Evolutionary conservation across 2,888 invertebrate genomes (phyloP).

Genomic region (Eupeodes latifasciatus): DNA sequence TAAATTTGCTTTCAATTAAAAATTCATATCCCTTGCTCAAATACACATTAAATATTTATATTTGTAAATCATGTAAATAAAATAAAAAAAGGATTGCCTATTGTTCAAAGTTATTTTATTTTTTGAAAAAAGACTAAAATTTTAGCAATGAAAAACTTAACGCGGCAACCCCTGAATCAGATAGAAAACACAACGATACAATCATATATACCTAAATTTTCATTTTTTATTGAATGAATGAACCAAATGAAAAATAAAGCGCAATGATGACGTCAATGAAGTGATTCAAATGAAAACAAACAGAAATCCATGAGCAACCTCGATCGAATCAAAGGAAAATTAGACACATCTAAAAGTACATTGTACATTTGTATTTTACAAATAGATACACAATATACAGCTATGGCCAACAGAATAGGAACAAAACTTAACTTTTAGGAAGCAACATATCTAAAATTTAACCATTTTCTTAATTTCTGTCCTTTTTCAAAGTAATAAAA

Average conservation of each 20-base stretch:
- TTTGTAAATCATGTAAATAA: too few relatives aligned
- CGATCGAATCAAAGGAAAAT: constrained; percentile 66
- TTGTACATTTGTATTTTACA: neutral
- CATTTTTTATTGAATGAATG: constrained; percentile 20
- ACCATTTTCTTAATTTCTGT: too few relatives aligned
- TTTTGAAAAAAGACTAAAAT: neutral
- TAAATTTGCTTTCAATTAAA: too few relatives aligned
- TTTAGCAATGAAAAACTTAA: neutral
- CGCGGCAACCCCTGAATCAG: neutral
- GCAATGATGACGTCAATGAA: constrained; percentile 71
- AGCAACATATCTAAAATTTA: too few relatives aligned
- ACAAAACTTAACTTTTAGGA: too few relatives aligned
- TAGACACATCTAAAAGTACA: constrained; percentile 2
- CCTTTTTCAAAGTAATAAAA: too few relatives aligned
- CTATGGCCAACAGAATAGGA: too few relatives aligned
- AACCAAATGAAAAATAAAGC: constrained; percentile 58
- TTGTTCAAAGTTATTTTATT: too few relatives aligned
- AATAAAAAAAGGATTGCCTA: too few relatives aligned
- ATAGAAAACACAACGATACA: constrained; percentile 21
- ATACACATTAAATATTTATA: too few relatives aligned
- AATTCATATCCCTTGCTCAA: neutral
- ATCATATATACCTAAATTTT: constrained; percentile 33
- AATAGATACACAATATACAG: neutral
- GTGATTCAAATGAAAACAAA: constrained; percentile 56
- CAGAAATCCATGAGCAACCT: constrained; percentile 69